Conservation (phyloP, 2,797 vertebrate genomes). For the Ara ararauna region DNA sequence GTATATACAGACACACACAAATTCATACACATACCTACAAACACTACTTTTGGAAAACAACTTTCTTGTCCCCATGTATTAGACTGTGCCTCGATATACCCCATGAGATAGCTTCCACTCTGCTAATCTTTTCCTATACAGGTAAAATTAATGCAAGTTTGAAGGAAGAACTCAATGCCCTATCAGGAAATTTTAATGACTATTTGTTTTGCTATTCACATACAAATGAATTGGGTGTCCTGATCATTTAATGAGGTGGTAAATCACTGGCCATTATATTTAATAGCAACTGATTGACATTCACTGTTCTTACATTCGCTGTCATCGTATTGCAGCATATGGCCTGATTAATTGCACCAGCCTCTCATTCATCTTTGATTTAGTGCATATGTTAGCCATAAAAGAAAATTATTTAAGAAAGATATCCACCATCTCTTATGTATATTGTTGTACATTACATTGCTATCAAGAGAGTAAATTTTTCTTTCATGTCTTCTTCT, state of each 20-base stretch:
- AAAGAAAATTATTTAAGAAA: constrained; percentile 19
- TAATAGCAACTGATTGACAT: constrained; percentile 36
- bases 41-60: not conserved
- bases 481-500: not conserved
- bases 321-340: not conserved
- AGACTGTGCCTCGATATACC: not conserved
- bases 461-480: not conserved
- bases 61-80: fast-evolving
- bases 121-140: not conserved
- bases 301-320: constrained; percentile 18
- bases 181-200: not conserved
- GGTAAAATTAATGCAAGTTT: not conserved
- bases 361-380: constrained; percentile 8
- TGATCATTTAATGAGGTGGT: constrained; percentile 32
- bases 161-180: not conserved
- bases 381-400: not conserved
- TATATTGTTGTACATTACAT: not conserved
- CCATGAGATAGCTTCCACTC: not conserved
- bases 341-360: constrained; percentile 29
- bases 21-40: not conserved
- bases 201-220: constrained; percentile 33
- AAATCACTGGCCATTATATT: constrained; percentile 31
- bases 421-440: not conserved
- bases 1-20: not conserved
- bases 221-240: not conserved